Conservation (phyloP, 2,113 vertebrate species). For the Perognathus longimembris region DNA sequence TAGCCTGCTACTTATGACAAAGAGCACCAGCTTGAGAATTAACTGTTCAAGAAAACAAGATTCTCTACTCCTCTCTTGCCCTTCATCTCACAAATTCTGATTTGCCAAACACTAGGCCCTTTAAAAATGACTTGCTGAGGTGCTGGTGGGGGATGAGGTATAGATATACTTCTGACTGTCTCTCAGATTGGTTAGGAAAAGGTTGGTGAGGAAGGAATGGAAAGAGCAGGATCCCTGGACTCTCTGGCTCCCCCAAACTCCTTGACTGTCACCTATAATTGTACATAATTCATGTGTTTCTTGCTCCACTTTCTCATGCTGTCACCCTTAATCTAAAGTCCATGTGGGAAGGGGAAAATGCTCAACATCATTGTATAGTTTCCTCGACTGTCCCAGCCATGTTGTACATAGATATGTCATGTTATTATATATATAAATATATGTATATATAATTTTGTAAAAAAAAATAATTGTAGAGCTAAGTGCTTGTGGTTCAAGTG, state of each 20-base stretch:
- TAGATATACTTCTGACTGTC: background rate
- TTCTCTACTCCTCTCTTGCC: background rate
- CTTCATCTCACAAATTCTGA: background rate
- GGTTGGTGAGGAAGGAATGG: conserved; percentile 54
- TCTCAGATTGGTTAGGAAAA: conserved; percentile 30
- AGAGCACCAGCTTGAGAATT: background rate
- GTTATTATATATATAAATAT: conserved; percentile 86
- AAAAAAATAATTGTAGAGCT: too few species aligned
- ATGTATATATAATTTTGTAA: conserved; percentile 88
- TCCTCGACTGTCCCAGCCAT: conserved; percentile 75
- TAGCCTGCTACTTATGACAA: background rate
- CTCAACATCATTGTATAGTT: conserved; percentile 62
- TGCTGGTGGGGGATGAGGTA: background rate
- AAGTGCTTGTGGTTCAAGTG: too few species aligned
- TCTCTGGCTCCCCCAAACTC: conserved; percentile 43
- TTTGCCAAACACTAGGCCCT: background rate
- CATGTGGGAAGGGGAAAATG: conserved; percentile 57
- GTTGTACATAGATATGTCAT: conserved; percentile 88
- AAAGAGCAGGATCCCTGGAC: conserved; percentile 64
- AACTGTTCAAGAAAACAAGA: background rate
- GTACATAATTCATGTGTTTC: conserved; percentile 75
- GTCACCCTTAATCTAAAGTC: conserved; percentile 73
- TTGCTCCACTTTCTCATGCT: conserved; percentile 77
- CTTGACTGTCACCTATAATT: conserved; percentile 57
- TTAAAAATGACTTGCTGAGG: background rate